Percentiles rank a stretch among this genome's conserved stretches.
phyloP scores from a whole-genome alignment of 2,797 vertebrate genomes.

The Enteromius anoplus region DNA sequence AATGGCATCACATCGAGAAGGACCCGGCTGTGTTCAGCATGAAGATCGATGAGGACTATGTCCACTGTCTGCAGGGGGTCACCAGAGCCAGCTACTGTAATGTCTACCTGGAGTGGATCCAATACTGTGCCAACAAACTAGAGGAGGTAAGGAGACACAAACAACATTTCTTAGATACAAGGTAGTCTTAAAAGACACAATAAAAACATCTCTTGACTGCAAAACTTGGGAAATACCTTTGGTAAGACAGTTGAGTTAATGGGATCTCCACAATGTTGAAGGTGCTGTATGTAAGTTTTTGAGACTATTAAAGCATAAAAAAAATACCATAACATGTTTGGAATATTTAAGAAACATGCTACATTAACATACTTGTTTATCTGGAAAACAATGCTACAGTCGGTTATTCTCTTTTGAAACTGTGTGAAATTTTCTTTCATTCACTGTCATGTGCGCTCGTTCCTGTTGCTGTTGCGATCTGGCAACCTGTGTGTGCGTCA shows the following conservation, averaged over 20 bases:
- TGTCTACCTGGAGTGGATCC: constrained; percentile 96
- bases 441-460: no score
- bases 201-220: not conserved
- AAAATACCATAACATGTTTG: no score
- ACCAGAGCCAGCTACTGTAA: constrained; percentile 96
- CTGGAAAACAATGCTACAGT: no score
- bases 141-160: constrained; percentile 76
- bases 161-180: not conserved
- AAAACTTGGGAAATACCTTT: not conserved
- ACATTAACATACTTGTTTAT: no score
- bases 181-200: not conserved
- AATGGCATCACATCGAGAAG: constrained; percentile 96
- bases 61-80: constrained; percentile 94
- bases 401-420: no score
- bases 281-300: no score
- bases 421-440: no score
- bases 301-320: no score
- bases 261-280: not conserved
- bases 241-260: not conserved
- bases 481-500: no score
- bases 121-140: constrained; percentile 87
- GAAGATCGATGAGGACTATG: constrained; percentile 96
- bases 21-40: constrained; percentile 92
- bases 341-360: no score
- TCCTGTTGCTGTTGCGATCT: no score